Base-by-base conservation (phyloP, 2,888 invertebrate species). In the Sphaerophoria rueppellii region DNA sequence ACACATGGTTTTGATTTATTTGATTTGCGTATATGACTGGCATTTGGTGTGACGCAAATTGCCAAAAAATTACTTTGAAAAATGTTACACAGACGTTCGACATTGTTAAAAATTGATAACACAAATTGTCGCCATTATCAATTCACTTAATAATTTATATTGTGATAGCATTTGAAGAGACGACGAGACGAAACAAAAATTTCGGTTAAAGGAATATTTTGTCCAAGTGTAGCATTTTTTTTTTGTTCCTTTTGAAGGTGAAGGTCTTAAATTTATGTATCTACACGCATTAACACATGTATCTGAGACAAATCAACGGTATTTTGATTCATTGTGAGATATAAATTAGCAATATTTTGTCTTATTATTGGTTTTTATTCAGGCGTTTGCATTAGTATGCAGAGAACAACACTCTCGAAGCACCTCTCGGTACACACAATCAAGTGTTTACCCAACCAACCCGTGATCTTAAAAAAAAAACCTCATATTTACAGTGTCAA, bases 341-440 rank as follows among this genome's bases (percentile, higher is more conserved):
- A 43, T 37, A 54, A 54, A 34, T 67, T 52, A 40, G 37, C 37
- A 67, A 54, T 67, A 32, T 40, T 54, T 54, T 40, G 11, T 24
- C 40, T 54, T 70, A 52, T 54, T 69, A 40, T 52, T 40, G 69
- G 60, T 77, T 61, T 24, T 24, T 55, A 6, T 70, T 54, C 24
- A 14, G 16, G 32, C 34, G 72, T 78, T 78, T 60, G 72, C 34
- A 78, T 78, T 78, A 67, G 72, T 71, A 78, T 78, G 71, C 65
- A 78, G 35, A 14, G 35, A 34, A 46, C 50, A 46, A 14, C 65
- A 52, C 32, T 35, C 6, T 16, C 16, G 14, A 63, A 50, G 37
- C 24, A 65, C 48, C 52, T 24, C 11, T 52, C 54, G 24, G 43
- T 60, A 43, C n/a, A 54, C 9, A 54, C 32, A 67, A 52, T 52